A percentile compares a stretch with the other conserved stretches of the same genome.
Conservation (phyloP, 2,113 vertebrate genomes). For the Heteronetta atricapilla region DNA sequence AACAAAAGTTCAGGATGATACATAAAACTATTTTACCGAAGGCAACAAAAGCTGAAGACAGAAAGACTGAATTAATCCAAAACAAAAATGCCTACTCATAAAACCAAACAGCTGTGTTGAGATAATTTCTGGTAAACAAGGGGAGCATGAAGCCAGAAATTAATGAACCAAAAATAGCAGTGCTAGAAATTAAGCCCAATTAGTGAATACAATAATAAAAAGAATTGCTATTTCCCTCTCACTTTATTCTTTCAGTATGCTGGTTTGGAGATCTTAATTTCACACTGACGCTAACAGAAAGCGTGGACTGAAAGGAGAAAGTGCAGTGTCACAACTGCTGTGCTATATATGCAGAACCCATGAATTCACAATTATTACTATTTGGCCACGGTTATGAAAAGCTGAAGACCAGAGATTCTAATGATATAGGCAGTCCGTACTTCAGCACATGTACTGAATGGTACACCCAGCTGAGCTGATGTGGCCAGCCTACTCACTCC, state of each 20-base stretch:
- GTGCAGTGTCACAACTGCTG: neutral
- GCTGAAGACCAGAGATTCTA: neutral
- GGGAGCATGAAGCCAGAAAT: neutral
- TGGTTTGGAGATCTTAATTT: neutral
- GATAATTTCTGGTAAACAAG: constrained; percentile 23
- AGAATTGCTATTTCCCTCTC: neutral
- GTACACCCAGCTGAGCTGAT: fast-evolving
- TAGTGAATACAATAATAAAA: neutral
- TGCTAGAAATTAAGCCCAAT: neutral
- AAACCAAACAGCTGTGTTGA: neutral
- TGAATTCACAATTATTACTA: neutral
- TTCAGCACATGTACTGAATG: neutral
- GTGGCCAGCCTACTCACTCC: too few species aligned
- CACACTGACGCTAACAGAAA: neutral
- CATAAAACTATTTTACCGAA: neutral
- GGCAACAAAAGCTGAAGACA: neutral
- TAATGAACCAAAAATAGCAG: neutral
- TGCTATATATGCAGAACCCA: neutral
- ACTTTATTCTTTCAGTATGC: neutral
- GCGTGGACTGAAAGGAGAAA: fast-evolving
- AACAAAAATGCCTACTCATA: neutral
- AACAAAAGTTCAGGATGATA: neutral
- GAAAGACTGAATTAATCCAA: neutral
- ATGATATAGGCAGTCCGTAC: fast-evolving
- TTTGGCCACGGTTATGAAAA: neutral